Evolutionary conservation across 2,888 invertebrate species (phyloP).

Genomic region (Harpalus rubripes): DNA sequence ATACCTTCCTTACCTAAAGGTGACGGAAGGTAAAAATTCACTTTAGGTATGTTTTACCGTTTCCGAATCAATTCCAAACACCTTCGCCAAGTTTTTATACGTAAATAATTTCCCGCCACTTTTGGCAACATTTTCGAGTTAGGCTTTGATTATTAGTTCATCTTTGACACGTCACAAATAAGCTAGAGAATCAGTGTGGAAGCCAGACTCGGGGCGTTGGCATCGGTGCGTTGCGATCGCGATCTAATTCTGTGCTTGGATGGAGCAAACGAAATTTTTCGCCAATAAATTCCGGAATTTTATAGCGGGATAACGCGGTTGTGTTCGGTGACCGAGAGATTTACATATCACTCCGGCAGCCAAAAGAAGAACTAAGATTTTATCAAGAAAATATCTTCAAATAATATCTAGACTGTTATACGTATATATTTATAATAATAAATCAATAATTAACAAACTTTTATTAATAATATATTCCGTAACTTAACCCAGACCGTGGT

Average conservation of each 20-base stretch:
- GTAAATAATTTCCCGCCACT: neutral
- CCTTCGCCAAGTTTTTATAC: neutral
- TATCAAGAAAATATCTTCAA: neutral
- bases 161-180: neutral
- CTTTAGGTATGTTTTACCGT: neutral
- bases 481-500: too few species aligned
- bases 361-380: neutral
- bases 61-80: neutral
- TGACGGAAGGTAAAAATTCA: too few species aligned
- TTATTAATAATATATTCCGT: too few species aligned
- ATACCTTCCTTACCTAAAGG: too few species aligned
- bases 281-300: constrained; percentile 58
- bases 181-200: neutral
- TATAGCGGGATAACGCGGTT: constrained; percentile 42
- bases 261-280: constrained; percentile 59
- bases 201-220: neutral
- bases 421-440: too few species aligned
- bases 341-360: constrained; percentile 27
- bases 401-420: neutral
- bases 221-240: neutral
- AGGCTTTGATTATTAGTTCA: neutral
- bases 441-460: too few species aligned
- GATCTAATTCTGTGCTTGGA: constrained; percentile 53
- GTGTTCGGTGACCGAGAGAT: constrained; percentile 51
- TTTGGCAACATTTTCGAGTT: too few species aligned